phyloP scores from a whole-genome alignment of 2,888 invertebrate genomes.

The Eugnorisma glareosa region DNA sequence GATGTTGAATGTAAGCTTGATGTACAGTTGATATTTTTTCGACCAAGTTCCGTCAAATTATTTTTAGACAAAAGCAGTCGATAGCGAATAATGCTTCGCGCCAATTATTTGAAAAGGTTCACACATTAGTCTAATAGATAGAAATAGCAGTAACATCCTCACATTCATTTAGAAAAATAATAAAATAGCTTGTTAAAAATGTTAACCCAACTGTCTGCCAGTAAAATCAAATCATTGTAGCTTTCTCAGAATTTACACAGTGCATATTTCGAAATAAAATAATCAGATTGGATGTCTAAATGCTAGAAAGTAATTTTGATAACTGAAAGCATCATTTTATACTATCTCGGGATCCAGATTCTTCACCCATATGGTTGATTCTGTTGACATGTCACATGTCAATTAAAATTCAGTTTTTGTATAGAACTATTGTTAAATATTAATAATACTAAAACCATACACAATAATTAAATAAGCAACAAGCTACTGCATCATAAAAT shows the following conservation, averaged over 20 bases:
- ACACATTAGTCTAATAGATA: slow-evolving; percentile 18
- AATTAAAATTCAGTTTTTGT: background rate
- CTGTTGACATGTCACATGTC: slow-evolving; percentile 15
- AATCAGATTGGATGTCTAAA: background rate
- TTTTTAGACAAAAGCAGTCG: slow-evolving; percentile 89
- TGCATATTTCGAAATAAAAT: background rate
- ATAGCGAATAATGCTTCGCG: slow-evolving; percentile 83
- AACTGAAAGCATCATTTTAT: background rate
- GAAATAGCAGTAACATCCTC: background rate
- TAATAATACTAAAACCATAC: slow-evolving; percentile 12
- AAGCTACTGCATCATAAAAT: slow-evolving; percentile 23
- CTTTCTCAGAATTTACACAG: background rate
- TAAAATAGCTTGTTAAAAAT: background rate
- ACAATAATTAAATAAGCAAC: slow-evolving; percentile 24
- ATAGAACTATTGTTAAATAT: background rate
- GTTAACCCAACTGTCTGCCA: background rate
- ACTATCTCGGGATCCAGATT: background rate
- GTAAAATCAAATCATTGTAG: slow-evolving; percentile 25
- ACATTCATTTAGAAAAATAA: background rate
- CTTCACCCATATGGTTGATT: slow-evolving; percentile 33
- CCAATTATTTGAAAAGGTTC: slow-evolving; percentile 81
- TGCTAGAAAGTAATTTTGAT: background rate
- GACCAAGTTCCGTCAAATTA: slow-evolving; percentile 87
- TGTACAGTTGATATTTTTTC: slow-evolving; percentile 79
- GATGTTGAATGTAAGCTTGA: slow-evolving; percentile 58